Conservation (phyloP, 2,113 vertebrate species). For the Alethe castanea region DNA sequence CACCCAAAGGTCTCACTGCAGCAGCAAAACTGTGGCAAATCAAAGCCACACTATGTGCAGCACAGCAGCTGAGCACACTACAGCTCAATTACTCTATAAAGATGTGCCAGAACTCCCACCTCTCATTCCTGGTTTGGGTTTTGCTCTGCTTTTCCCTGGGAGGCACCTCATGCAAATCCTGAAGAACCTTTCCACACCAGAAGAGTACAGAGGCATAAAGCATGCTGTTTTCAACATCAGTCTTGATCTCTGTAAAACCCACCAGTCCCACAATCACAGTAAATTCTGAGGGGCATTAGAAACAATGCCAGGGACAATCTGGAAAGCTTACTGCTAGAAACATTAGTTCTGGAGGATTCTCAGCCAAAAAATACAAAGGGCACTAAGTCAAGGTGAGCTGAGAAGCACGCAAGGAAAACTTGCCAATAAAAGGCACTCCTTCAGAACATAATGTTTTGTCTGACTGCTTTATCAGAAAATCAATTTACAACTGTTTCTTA, state of each 20-base stretch:
- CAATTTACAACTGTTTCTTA: conserved; percentile 58
- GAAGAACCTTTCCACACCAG: background rate
- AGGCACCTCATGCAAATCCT: background rate
- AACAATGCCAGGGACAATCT: background rate
- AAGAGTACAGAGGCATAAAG: background rate
- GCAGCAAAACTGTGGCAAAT: background rate
- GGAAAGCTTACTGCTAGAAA: background rate
- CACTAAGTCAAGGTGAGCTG: conserved; percentile 62
- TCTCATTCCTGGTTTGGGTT: background rate
- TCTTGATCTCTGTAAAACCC: background rate
- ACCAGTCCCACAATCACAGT: background rate
- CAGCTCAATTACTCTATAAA: background rate
- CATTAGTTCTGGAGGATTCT: background rate
- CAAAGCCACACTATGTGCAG: background rate
- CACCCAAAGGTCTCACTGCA: background rate
- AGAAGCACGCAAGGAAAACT: conserved; percentile 49
- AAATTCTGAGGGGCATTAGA: background rate
- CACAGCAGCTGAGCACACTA: background rate
- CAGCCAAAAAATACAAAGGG: conserved; percentile 12
- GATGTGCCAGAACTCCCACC: background rate
- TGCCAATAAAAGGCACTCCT: conserved; percentile 58
- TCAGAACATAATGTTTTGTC: conserved; percentile 60
- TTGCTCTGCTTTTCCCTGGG: background rate
- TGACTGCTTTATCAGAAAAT: conserved; percentile 32
- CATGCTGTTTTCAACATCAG: background rate